A percentile compares a stretch with the other conserved stretches of the same genome.
phyloP scores from a whole-genome alignment of 1,140 invertebrate genomes.

The Rhopalosiphum maidis region DNA sequence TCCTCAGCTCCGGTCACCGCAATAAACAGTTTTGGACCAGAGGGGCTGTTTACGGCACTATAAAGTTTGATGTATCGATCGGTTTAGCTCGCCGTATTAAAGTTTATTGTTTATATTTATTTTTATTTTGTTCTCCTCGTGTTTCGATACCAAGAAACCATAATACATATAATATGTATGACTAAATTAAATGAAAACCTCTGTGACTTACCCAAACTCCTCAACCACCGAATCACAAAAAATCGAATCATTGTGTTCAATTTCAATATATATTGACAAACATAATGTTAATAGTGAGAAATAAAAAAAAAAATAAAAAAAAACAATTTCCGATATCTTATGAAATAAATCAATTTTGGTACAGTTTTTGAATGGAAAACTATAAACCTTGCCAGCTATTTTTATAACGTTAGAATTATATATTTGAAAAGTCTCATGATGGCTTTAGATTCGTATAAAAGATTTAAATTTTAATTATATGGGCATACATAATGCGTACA shows the following conservation, averaged over 20 bases:
- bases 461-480: background rate
- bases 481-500: background rate
- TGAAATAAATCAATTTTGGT: background rate
- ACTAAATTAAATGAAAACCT: background rate
- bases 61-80: constrained; percentile 16
- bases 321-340: background rate
- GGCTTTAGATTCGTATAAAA: background rate
- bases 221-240: background rate
- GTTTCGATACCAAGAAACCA: background rate
- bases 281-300: background rate
- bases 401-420: background rate
- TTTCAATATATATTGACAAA: background rate
- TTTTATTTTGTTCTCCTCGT: background rate
- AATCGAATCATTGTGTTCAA: background rate
- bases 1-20: background rate
- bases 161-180: background rate
- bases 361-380: background rate
- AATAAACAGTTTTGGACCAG: constrained; percentile 34
- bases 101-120: constrained; percentile 9
- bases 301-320: background rate
- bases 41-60: background rate
- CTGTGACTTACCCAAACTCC: background rate
- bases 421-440: background rate
- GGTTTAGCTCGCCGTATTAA: background rate
- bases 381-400: background rate